Evolutionary conservation across 2,888 invertebrate genomes (phyloP).

Genomic region (Blera fallax): DNA sequence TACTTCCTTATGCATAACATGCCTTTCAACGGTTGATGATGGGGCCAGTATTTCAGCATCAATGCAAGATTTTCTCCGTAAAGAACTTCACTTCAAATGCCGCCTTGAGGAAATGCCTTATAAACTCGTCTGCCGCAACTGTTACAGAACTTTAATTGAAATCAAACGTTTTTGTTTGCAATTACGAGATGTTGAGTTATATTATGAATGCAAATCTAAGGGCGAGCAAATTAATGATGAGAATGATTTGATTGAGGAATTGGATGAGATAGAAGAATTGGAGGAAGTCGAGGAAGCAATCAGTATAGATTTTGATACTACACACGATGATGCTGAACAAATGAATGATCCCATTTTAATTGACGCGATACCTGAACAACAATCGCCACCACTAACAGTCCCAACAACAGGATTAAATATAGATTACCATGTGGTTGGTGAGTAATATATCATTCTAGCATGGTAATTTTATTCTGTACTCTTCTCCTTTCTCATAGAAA

Average conservation of each 20-base stretch:
- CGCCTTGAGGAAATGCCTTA: neutral
- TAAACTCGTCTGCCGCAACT: constrained; percentile 23
- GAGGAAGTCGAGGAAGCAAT: neutral
- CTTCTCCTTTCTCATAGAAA: neutral
- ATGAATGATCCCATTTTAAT: constrained; percentile 24
- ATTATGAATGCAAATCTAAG: constrained; percentile 5
- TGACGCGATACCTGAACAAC: no score
- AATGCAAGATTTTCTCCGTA: constrained; percentile 7
- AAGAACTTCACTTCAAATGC: constrained; percentile 17
- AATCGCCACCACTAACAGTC: no score
- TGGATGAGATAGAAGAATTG: neutral
- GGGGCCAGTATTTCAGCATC: constrained; percentile 21
- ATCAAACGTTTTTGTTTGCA: constrained; percentile 31
- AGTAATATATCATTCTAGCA: neutral
- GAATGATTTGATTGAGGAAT: neutral
- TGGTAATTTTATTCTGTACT: neutral
- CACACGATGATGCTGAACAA: neutral
- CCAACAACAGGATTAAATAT: neutral
- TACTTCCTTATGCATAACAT: constrained; percentile 31
- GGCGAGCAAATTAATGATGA: neutral
- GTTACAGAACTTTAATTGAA: constrained; percentile 38
- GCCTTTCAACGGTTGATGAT: constrained; percentile 26
- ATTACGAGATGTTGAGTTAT: constrained; percentile 44
- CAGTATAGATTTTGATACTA: neutral
- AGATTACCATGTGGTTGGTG: neutral